Conservation (phyloP, 2,113 vertebrate species). For the Brevimyrus niger region DNA sequence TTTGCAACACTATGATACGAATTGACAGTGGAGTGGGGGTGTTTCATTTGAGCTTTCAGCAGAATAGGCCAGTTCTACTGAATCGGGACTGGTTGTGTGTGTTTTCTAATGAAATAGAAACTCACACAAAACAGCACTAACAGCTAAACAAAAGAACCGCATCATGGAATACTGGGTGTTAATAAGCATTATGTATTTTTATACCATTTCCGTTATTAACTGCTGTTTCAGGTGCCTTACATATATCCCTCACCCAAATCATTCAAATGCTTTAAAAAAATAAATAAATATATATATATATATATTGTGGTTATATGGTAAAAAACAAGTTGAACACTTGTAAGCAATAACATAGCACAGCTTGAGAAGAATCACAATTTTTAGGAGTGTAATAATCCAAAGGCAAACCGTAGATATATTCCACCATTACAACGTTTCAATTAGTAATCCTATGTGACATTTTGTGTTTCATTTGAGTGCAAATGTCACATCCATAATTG, state of each 20-base stretch:
- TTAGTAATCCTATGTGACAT: slow-evolving; percentile 15
- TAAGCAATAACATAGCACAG: neutral
- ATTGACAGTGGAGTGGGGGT: neutral
- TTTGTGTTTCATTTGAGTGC: slow-evolving; percentile 11
- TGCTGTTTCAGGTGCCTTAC: neutral
- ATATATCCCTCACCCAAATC: neutral
- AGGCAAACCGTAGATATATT: neutral
- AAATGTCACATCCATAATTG: slow-evolving; percentile 20
- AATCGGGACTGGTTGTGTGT: neutral
- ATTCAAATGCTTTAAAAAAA: neutral
- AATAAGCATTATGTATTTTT: neutral
- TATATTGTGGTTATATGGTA: neutral
- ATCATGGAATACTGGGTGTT: neutral
- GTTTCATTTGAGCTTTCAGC: neutral
- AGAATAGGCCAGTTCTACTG: neutral
- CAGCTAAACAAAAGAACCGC: neutral
- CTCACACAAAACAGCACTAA: neutral
- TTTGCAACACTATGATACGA: neutral
- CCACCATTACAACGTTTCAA: slow-evolving; percentile 12
- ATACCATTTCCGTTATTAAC: neutral
- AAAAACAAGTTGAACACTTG: neutral
- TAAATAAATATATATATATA: no score
- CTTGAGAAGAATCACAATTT: neutral
- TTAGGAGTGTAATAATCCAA: neutral
- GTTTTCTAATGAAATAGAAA: neutral